Evolutionary conservation across 1,140 invertebrate species (phyloP).

Genomic region (Brachionus calyciflorus): DNA sequence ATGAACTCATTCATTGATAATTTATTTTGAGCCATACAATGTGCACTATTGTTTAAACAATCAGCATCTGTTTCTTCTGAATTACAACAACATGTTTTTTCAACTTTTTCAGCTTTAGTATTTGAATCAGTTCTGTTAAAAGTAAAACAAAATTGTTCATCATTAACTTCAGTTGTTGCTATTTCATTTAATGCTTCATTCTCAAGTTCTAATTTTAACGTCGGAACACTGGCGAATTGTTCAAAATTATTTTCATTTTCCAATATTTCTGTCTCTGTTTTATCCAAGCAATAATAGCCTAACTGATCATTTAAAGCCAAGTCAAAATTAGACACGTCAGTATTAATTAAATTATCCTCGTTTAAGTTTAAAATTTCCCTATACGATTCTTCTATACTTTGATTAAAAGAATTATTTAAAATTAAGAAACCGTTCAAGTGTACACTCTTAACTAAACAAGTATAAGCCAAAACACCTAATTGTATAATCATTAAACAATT

Average conservation of each 20-base stretch:
- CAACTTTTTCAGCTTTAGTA: neutral
- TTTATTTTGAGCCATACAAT: neutral
- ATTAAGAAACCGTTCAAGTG: slow-evolving; percentile 24
- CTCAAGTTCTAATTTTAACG: neutral
- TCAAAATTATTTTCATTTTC: neutral
- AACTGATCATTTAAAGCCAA: neutral
- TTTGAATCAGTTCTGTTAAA: slow-evolving; percentile 36
- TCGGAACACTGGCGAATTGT: neutral
- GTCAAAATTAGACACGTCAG: neutral
- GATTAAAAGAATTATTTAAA: neutral
- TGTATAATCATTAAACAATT: slow-evolving; percentile 44
- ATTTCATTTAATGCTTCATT: slow-evolving; percentile 42
- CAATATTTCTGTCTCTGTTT: neutral
- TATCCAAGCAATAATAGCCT: neutral
- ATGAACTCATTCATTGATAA: neutral
- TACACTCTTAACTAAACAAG: slow-evolving; percentile 36
- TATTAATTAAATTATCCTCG: neutral
- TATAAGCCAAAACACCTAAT: slow-evolving; percentile 37
- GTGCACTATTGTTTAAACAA: slow-evolving; percentile 29
- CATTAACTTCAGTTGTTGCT: slow-evolving; percentile 12
- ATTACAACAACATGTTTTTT: slow-evolving; percentile 10
- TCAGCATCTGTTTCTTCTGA: slow-evolving; percentile 33
- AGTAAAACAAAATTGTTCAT: slow-evolving; percentile 28
- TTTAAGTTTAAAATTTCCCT: slow-evolving; percentile 3
- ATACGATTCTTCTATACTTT: neutral